Percentiles rank a stretch among this genome's conserved stretches.
Evolutionary conservation across 2,888 invertebrate genomes (phyloP).

Genomic region (Coecobrya sp.): DNA sequence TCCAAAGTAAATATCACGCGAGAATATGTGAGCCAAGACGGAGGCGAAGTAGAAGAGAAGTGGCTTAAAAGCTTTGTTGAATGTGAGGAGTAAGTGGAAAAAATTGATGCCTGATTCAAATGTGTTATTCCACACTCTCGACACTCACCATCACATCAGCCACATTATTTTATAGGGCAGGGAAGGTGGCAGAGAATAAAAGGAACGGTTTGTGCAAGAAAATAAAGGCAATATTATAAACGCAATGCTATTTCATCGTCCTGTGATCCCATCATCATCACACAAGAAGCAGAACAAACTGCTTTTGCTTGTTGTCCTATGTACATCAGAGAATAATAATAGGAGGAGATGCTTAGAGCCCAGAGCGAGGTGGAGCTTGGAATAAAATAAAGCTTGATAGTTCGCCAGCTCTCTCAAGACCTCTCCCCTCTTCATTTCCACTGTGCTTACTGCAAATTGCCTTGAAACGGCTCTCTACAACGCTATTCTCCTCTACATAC

Average conservation of each 20-base stretch:
- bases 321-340: conserved; percentile 25
- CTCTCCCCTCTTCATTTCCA: conserved; percentile 75
- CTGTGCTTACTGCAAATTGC: conserved; percentile 56
- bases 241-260: conserved; percentile 46
- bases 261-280: conserved; percentile 5
- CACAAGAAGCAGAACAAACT: not conserved
- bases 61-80: conserved; percentile 73
- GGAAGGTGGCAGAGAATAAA: conserved; percentile 80
- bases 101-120: conserved; percentile 45
- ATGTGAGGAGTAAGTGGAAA: conserved; percentile 44
- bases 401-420: conserved; percentile 71
- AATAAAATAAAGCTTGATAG: conserved; percentile 53
- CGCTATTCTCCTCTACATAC: not conserved
- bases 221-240: conserved; percentile 39
- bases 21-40: conserved; percentile 5
- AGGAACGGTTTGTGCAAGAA: conserved; percentile 71
- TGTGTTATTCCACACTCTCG: conserved; percentile 56
- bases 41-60: not conserved
- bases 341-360: conserved; percentile 77
- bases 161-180: conserved; percentile 74
- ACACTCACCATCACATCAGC: not conserved
- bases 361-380: conserved; percentile 69
- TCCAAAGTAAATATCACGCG: conserved; percentile 24
- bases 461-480: not conserved
- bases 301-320: not conserved